These are phyloP conservation scores for Spisula solida DNA, from an alignment of 2,888 invertebrate species.

Conservation along the genomic window DNA sequence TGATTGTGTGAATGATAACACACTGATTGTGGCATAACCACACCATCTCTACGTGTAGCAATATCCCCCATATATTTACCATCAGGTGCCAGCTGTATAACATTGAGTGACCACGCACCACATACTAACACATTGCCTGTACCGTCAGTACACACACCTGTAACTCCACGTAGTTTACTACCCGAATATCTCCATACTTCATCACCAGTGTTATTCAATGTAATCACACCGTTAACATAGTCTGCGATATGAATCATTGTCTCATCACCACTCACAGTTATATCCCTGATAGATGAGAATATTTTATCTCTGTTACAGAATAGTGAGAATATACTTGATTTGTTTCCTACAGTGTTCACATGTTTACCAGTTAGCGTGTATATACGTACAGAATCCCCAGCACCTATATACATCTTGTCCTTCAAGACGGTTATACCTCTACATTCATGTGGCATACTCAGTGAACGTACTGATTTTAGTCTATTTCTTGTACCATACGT, in stretches of 20 bases:
- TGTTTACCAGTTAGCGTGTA: not conserved
- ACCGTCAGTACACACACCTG: constrained; percentile 14
- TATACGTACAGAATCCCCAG: not conserved
- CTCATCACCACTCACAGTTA: constrained; percentile 20
- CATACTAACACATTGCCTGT: constrained; percentile 6
- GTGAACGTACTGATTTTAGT: not conserved
- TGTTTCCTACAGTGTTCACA: not conserved
- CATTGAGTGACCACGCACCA: not conserved
- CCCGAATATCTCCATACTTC: constrained; percentile 19
- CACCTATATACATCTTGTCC: not conserved
- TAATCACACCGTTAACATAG: not conserved
- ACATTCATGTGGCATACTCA: constrained; percentile 3
- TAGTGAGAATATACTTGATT: too few species aligned
- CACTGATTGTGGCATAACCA: not conserved
- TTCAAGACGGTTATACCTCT: not conserved
- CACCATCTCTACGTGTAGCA: not conserved
- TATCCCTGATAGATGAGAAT: not conserved
- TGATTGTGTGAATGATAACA: not conserved
- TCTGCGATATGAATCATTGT: constrained; percentile 1
- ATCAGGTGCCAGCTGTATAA: not conserved
- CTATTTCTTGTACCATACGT: not conserved
- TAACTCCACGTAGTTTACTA: not conserved
- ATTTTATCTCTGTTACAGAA: not conserved
- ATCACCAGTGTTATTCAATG: not conserved
- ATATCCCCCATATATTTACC: constrained; percentile 16